Evolutionary conservation across 2,888 invertebrate genomes (phyloP), one percentile per base, ranked within the genome.

Genomic region (Catocala sponsa): DNA sequence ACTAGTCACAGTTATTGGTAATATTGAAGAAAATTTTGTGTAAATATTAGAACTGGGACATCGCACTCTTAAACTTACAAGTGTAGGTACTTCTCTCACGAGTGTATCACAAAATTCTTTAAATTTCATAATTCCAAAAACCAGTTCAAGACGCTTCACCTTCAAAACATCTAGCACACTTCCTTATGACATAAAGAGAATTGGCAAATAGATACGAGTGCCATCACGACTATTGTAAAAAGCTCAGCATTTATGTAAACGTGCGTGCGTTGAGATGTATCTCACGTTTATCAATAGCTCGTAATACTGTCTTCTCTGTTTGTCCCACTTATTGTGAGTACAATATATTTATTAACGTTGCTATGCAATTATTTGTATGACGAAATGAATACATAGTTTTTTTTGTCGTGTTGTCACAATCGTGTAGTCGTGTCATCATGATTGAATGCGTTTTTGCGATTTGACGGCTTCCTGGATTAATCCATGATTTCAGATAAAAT

Each of bases 181-280:
- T 75, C 75, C 76, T 76, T 6, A 43, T 66, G 48, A 55, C 61
- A 55, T 58, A 59, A 60, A 61, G 53, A 44, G 63, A 52, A 65
- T 76, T 68, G 64, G 71, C 65, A 66, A 73, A 71, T 53, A 64
- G 54, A 51, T 47, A 38, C 50, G 49, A 71, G 61, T 57, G 61
- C 51, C 59, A 63, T 55, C 65, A 67, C 55, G 53, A 49, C 7
- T 12, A 33, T 33, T 2, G 62, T 58, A 53, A 69, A 70, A 76
- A 73, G 57, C 65, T 70, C 50, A 7, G 7, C 44, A 42, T 76
- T 72, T 72, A 70, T 70, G 68, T 75, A 68, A 75, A 75, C 62
- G 6, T 42, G 48, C 15, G 32, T 42, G 46, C 46, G 42, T 55
- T 32, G 52, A 51, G 55, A 53, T 54, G 46, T 67, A 62, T 72